Base-by-base conservation (phyloP, 1,140 invertebrate genomes). In the Pogonomyrmex barbatus region DNA sequence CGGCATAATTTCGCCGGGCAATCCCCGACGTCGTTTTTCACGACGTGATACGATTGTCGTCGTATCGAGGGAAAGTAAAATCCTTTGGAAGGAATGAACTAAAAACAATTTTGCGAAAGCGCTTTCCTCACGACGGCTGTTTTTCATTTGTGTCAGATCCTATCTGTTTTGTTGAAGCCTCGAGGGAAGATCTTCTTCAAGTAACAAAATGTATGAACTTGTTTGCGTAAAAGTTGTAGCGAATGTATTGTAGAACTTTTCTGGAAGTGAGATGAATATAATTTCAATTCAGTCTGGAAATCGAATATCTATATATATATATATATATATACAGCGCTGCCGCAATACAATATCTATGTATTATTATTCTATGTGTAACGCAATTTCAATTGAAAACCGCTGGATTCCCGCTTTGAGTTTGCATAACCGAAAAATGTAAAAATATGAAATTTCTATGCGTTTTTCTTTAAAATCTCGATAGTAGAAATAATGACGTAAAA, bases 201-300 rank as follows among this genome's bases (percentile, higher is more conserved):
- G 30, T 45, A 45, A 65, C 1, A 10, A 47, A 65, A 36, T 24
- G 30, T 30, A 58, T 65, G 9, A 47, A 47, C n/a, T 47, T 47
- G 5, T 5, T 17, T 12, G 10, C 30, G 24, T 30, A 36, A 33
- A 62, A 77, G 17, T 14, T 42, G 0, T 58, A 42, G 67, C n/a
- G 10, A 36, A 47, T 47, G 17, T 76, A 45, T 39, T n/a, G 1
- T 17, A 33, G 1, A 4, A 2, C 6, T 0, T 42, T 14, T 45
- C 75, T 54, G 62, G 24, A 14, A 42, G n/a, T 68, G 5, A 68
- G 36, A n/a, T 33, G 54, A 81, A 81, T 56, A 68, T 68, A 33
- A 54, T 68, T 56, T 56, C 17, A 39, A 42, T 42, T 24, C 36
- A 42, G 4, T 8, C 8, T 54, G 50, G 9, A 70, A 81, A 56